Conservation (phyloP, 2,888 invertebrate genomes). For the Thera britannica region DNA sequence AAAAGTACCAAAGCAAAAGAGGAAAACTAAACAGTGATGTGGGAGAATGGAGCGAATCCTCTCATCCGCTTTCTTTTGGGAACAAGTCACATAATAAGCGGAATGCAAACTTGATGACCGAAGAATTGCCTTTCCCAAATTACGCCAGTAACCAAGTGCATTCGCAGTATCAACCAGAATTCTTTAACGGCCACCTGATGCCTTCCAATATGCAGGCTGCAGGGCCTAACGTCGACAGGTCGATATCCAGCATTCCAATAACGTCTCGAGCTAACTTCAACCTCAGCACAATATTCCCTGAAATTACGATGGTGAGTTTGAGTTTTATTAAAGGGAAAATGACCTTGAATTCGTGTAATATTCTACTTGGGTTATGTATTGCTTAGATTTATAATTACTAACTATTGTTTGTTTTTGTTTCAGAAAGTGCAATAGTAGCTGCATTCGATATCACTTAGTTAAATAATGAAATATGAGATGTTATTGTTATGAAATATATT, state of each 20-base stretch:
- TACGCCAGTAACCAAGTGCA: slow-evolving; percentile 75
- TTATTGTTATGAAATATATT: slow-evolving; percentile 9
- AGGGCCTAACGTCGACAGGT: slow-evolving; percentile 67
- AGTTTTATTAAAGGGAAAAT: neutral
- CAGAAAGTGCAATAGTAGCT: slow-evolving; percentile 77
- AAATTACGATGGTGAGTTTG: slow-evolving; percentile 87
- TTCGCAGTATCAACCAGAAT: slow-evolving; percentile 74
- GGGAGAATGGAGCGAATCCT: slow-evolving; percentile 74
- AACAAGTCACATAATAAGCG: slow-evolving; percentile 68
- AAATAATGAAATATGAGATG: slow-evolving; percentile 1
- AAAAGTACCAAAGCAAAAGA: slow-evolving; percentile 77
- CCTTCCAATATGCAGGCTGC: slow-evolving; percentile 71
- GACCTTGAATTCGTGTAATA: neutral
- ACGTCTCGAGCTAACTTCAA: slow-evolving; percentile 89
- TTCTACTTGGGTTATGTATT: neutral
- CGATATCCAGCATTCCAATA: slow-evolving; percentile 68
- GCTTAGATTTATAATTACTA: neutral
- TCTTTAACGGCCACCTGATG: slow-evolving; percentile 76
- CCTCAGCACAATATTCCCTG: slow-evolving; percentile 92
- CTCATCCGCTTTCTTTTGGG: slow-evolving; percentile 71
- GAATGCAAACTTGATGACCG: slow-evolving; percentile 68
- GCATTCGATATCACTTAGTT: neutral
- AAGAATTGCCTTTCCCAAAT: slow-evolving; percentile 73
- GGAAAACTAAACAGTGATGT: slow-evolving; percentile 66
- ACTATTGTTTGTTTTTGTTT: slow-evolving; percentile 50